Evolutionary conservation across 2,888 invertebrate species (phyloP).

Genomic region (Autographa gamma): DNA sequence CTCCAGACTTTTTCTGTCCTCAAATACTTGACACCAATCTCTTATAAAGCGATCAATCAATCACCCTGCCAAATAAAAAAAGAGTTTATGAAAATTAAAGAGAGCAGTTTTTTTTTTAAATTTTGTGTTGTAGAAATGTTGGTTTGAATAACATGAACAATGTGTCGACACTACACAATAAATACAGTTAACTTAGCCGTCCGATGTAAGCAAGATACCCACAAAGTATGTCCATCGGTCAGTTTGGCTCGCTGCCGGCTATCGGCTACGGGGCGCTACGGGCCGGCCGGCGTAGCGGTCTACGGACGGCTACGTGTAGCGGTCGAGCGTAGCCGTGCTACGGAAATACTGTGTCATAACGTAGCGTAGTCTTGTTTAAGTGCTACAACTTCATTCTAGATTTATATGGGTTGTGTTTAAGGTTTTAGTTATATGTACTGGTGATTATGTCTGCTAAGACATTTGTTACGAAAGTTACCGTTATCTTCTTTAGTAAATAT

Average conservation of each 20-base stretch:
- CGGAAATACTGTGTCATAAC: slow-evolving; percentile 4
- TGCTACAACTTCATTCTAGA: background rate
- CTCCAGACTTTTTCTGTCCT: too few relatives aligned
- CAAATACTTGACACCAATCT: too few relatives aligned
- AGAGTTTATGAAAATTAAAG: too few relatives aligned
- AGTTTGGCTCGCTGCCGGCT: slow-evolving; percentile 1
- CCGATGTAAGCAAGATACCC: background rate
- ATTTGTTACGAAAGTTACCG: background rate
- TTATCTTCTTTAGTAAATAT: too few relatives aligned
- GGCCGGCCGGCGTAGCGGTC: slow-evolving; percentile 6
- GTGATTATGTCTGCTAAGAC: background rate
- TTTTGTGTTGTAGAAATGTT: too few relatives aligned
- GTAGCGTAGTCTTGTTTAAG: background rate
- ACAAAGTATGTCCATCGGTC: background rate
- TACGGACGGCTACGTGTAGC: slow-evolving; percentile 4
- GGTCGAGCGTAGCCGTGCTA: slow-evolving; percentile 1
- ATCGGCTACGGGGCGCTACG: slow-evolving; percentile 4
- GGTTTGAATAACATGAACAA: background rate
- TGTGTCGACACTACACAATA: background rate
- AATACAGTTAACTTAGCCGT: background rate
- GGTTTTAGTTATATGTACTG: background rate
- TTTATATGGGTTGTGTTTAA: background rate
- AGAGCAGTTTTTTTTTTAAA: too few relatives aligned
- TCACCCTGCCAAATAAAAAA: too few relatives aligned
- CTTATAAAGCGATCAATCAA: too few relatives aligned